Evolutionary conservation across 2,113 vertebrate genomes (phyloP).

Genomic region (Tympanuchus pallidicinctus): DNA sequence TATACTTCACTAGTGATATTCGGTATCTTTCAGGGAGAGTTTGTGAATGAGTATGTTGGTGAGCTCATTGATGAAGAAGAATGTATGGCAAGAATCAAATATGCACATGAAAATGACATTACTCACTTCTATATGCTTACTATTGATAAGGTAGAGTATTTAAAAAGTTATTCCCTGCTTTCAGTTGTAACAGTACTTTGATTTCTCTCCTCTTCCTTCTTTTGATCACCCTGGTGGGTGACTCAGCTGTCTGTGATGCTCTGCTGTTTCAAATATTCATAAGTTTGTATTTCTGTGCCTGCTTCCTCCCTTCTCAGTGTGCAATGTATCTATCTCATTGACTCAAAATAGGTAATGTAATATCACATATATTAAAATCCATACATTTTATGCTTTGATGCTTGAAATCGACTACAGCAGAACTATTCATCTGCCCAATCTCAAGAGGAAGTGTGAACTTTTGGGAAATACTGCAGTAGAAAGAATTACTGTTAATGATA

Average conservation of each 20-base stretch:
- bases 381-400: neutral
- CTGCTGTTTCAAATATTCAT: neutral
- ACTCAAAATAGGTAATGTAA: neutral
- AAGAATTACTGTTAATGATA: neutral
- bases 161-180: fast-evolving
- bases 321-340: neutral
- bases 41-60: slow-evolving; percentile 97
- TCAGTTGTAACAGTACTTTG: neutral
- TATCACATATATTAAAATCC: neutral
- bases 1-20: neutral
- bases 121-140: slow-evolving; percentile 99
- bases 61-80: slow-evolving; percentile 98
- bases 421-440: neutral
- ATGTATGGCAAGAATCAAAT: slow-evolving; percentile 91
- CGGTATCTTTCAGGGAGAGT: slow-evolving; percentile 87
- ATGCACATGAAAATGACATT: slow-evolving; percentile 96
- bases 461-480: neutral
- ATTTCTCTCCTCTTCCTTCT: neutral
- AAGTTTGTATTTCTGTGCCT: neutral
- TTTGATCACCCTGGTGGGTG: neutral
- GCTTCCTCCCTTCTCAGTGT: neutral
- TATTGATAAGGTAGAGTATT: slow-evolving; percentile 92
- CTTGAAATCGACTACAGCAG: neutral
- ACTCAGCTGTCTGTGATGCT: neutral
- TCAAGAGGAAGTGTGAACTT: neutral